Conservation (phyloP, 2,888 invertebrate genomes). For the Lasioglossum morio region DNA sequence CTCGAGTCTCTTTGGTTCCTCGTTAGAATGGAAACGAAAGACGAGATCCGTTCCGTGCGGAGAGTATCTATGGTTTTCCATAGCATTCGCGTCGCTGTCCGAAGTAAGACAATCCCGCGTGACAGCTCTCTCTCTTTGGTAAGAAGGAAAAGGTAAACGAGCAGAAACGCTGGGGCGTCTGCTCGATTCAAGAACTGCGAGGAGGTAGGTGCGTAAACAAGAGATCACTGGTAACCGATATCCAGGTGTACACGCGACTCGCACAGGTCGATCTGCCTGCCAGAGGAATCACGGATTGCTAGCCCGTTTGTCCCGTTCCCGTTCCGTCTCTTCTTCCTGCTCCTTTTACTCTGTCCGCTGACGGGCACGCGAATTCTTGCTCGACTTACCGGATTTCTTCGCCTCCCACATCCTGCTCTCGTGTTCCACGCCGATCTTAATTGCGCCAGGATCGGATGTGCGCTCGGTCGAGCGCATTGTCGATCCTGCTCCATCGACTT, state of each 20-base stretch:
- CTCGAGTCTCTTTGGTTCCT: constrained; percentile 72
- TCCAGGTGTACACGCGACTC: constrained; percentile 64
- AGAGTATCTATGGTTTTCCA: constrained; percentile 73
- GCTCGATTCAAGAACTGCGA: not conserved
- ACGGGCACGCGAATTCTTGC: constrained; percentile 66
- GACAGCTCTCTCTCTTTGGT: constrained; percentile 68
- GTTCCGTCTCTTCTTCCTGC: constrained; percentile 47
- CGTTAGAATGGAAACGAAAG: constrained; percentile 71
- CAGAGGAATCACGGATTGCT: constrained; percentile 74
- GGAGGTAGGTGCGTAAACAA: constrained; percentile 50
- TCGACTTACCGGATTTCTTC: constrained; percentile 77
- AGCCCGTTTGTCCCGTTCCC: constrained; percentile 33
- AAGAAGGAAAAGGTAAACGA: constrained; percentile 60
- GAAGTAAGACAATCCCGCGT: constrained; percentile 83
- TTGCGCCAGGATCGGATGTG: constrained; percentile 51
- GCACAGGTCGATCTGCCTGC: constrained; percentile 66
- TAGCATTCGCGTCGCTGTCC: constrained; percentile 72
- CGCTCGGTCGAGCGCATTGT: constrained; percentile 40
- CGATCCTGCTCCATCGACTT: constrained; percentile 27
- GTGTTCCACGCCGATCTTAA: constrained; percentile 67
- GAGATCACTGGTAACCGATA: constrained; percentile 79
- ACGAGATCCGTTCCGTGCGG: constrained; percentile 69
- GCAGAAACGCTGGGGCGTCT: constrained; percentile 22
- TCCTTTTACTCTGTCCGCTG: constrained; percentile 51
- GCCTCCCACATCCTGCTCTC: constrained; percentile 79